Evolutionary conservation across 2,113 vertebrate species (phyloP), one percentile per base, ranked within the genome.

Genomic region (Atrichornis clamosus): DNA sequence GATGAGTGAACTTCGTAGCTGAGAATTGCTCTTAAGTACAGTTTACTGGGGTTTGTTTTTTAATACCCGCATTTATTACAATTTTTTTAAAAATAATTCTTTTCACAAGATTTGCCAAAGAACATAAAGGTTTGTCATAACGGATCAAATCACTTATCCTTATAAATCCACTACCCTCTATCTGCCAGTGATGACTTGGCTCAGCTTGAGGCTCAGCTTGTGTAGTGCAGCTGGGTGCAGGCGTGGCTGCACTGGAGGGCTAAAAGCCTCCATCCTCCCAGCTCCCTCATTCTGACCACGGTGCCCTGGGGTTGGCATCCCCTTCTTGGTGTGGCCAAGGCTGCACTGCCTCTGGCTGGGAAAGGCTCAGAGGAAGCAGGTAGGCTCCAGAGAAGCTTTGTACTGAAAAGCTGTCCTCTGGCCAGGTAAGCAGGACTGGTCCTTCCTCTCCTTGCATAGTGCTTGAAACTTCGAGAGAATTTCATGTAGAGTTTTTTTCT

Each of bases 101-200:
- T 94, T 94, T 91, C 80, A 59, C 93, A 74, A 73, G 88, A 87
- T 93, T 90, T 97, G 96, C 96, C 93, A 96, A 97, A 95, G 90
- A 90, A 94, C 92, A 89, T 91, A 94, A 89, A 91, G 77, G 58
- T 94, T 97, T 97, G 83, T 96, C 73, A 3, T 91, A 89, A 81
- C 0, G 53, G 95, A 95, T 97, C 91, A 97, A 79, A 74, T 89
- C 81, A 42, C 77, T 96, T 94, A 96, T 94, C 92, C 90, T 53
- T 90, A 13, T 88, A 94, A 97, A 80, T 94, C 82, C 78, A 59
- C n/a, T 93, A 55, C 91, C 94, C 81, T 72, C 1, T 88, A 69
- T 95, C 93, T 96, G 87, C 93, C 91, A 93, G 50, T 56, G 93
- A 35, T 78, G 87, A 32, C 91, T 93, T 93, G 78, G 75, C 81